A percentile compares a stretch with the other conserved stretches of the same genome.
These are phyloP conservation scores for Dicyrtomina minuta DNA, from an alignment of 2,888 invertebrate genomes.

Conservation along the genomic window DNA sequence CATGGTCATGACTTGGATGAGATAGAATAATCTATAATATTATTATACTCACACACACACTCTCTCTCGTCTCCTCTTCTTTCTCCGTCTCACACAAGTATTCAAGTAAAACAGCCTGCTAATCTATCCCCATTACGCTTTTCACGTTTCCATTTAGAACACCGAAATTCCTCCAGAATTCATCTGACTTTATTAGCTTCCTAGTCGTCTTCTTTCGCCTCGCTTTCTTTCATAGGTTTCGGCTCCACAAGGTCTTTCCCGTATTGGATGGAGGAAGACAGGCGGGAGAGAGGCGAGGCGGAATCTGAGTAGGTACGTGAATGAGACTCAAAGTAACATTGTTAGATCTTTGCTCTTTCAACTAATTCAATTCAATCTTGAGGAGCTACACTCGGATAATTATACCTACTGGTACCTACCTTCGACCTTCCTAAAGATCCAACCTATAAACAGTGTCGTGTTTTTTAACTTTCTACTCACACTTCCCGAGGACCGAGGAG, in stretches of 20 bases:
- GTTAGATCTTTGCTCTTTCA: too few relatives aligned
- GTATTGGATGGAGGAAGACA: conserved; percentile 1
- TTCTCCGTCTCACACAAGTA: not conserved
- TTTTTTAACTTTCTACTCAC: too few relatives aligned
- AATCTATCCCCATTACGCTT: conserved; percentile 48
- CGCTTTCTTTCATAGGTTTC: conserved; percentile 7
- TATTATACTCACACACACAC: conserved; percentile 15
- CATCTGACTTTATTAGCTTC: conserved; percentile 49
- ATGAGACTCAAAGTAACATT: too few relatives aligned
- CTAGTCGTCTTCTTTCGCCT: not conserved
- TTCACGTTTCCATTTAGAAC: conserved; percentile 47
- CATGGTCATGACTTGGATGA: not conserved
- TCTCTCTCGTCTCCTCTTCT: conserved; percentile 8
- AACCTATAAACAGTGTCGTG: too few relatives aligned
- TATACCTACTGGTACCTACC: too few relatives aligned
- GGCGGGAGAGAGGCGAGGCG: not conserved
- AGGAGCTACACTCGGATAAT: too few relatives aligned
- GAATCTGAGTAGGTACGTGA: too few relatives aligned
- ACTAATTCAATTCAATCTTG: too few relatives aligned
- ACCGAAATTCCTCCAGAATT: conserved; percentile 43
- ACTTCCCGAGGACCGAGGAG: too few relatives aligned
- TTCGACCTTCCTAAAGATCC: too few relatives aligned
- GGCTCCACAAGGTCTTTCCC: too few relatives aligned
- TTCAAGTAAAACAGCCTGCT: too few relatives aligned
- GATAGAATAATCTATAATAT: conserved; percentile 32